Conservation (phyloP, 2,797 vertebrate species). For the Tauraco hartlaubi region DNA sequence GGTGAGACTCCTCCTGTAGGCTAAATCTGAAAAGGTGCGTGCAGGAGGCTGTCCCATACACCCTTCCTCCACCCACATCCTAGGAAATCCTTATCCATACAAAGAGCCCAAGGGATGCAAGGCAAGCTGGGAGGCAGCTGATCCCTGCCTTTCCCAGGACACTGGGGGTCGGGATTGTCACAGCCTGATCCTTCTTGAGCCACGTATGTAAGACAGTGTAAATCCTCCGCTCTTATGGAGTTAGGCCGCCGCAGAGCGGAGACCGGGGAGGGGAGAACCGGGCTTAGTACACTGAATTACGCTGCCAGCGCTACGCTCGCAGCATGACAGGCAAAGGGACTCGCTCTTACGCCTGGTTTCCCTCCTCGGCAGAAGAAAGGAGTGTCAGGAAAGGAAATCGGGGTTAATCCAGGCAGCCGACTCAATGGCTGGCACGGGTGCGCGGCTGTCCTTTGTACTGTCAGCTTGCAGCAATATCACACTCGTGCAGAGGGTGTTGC, state of each 20-base stretch:
- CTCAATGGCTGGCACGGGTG: constrained; percentile 21
- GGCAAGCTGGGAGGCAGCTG: background rate
- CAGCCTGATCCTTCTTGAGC: background rate
- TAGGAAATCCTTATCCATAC: background rate
- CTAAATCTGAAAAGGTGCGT: background rate
- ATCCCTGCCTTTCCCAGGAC: background rate
- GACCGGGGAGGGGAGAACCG: background rate
- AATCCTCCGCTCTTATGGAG: background rate
- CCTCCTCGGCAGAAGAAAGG: constrained; percentile 40
- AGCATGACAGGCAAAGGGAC: constrained; percentile 2
- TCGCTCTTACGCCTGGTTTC: constrained; percentile 12
- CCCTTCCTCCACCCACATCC: background rate
- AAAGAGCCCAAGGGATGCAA: background rate
- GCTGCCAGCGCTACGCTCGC: background rate
- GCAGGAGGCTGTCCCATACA: background rate
- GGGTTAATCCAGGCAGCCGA: constrained; percentile 50
- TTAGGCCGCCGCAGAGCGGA: background rate
- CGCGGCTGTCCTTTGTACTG: constrained; percentile 30
- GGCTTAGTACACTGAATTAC: background rate
- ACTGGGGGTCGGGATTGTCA: background rate
- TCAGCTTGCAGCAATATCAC: constrained; percentile 52
- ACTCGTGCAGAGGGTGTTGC: constrained; percentile 24
- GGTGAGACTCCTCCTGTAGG: background rate
- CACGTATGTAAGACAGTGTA: background rate
- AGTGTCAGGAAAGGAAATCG: constrained; percentile 33